phyloP scores from a whole-genome alignment of 1,140 invertebrate species.

The Eupeodes corollae region DNA sequence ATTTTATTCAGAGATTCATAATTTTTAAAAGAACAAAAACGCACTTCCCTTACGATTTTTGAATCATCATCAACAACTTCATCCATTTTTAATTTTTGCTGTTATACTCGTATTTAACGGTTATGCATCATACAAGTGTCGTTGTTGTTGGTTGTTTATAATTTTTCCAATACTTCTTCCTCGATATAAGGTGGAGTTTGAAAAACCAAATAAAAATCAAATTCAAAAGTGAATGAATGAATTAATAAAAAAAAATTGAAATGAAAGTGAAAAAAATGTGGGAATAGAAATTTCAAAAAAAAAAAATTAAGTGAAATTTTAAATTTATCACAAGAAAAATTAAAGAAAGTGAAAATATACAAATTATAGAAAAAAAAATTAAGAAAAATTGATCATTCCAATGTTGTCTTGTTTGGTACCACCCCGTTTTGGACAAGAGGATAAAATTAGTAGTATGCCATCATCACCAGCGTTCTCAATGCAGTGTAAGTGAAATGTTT shows the following conservation, averaged over 20 bases:
- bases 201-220: too few species aligned
- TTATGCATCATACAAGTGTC: too few species aligned
- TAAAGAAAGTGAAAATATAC: neutral
- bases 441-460: conserved; percentile 34
- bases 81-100: too few species aligned
- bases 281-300: conserved; percentile 6
- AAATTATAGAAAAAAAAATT: conserved; percentile 7
- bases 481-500: conserved; percentile 30
- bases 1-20: too few species aligned
- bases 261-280: conserved; percentile 1
- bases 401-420: conserved; percentile 38
- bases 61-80: too few species aligned
- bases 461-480: conserved; percentile 35
- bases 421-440: conserved; percentile 38
- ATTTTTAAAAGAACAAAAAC: too few species aligned
- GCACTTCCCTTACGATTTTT: too few species aligned
- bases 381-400: conserved; percentile 30
- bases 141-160: too few species aligned
- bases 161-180: too few species aligned
- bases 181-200: too few species aligned
- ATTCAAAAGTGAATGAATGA: conserved; percentile 3
- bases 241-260: conserved; percentile 9
- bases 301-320: conserved; percentile 20
- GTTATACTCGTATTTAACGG: too few species aligned
- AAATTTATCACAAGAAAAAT: conserved; percentile 10